Conservation (phyloP, 2,888 invertebrate species). For the Ormyrus thymus region DNA sequence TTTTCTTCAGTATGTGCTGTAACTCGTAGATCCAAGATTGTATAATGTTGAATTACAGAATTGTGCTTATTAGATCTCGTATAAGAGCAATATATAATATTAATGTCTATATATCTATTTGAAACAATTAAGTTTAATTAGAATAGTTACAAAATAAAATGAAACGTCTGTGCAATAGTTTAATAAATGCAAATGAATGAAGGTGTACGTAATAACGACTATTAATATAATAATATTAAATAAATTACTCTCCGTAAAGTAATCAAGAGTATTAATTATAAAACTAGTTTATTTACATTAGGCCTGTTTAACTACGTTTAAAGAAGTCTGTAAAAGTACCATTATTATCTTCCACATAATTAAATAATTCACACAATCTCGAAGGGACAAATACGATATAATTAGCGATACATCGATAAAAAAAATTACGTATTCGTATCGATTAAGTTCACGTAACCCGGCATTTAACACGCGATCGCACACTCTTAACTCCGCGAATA, state of each 20-base stretch:
- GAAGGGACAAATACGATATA: slow-evolving; percentile 15
- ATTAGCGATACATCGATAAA: slow-evolving; percentile 15
- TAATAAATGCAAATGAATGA: too few relatives aligned
- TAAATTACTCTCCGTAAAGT: not conserved
- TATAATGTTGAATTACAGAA: too few relatives aligned
- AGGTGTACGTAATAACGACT: too few relatives aligned
- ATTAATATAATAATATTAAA: not conserved
- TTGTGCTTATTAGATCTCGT: too few relatives aligned
- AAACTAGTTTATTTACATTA: not conserved
- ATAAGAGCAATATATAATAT: too few relatives aligned
- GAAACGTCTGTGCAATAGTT: too few relatives aligned
- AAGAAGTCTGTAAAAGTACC: not conserved
- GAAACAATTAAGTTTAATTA: not conserved
- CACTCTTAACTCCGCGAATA: not conserved
- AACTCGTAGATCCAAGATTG: too few relatives aligned
- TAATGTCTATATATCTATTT: too few relatives aligned
- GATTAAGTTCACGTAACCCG: slow-evolving; percentile 45
- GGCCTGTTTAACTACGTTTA: not conserved
- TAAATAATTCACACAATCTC: slow-evolving; percentile 20
- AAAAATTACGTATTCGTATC: slow-evolving; percentile 1
- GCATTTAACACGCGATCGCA: not conserved
- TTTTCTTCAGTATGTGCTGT: too few relatives aligned
- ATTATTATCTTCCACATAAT: slow-evolving; percentile 7
- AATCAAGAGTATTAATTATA: slow-evolving; percentile 3
- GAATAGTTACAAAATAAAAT: too few relatives aligned